Evolutionary conservation across 1,140 invertebrate genomes (phyloP).

Genomic region (Maniola jurtina): DNA sequence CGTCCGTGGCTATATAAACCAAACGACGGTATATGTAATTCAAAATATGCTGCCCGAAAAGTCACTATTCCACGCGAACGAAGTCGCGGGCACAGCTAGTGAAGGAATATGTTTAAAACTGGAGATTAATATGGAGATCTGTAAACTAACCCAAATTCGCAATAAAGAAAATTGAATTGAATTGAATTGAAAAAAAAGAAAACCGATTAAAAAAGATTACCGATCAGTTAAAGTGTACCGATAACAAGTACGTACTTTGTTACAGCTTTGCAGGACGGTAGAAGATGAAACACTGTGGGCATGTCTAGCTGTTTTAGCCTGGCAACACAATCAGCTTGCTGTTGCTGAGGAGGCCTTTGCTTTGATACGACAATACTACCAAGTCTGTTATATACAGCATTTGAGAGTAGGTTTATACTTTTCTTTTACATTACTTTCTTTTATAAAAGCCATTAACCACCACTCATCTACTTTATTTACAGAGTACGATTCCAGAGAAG

Average conservation of each 20-base stretch:
- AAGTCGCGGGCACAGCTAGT: no score
- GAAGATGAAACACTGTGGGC: constrained; percentile 93
- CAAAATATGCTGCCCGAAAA: no score
- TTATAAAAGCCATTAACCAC: neutral
- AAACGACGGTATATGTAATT: no score
- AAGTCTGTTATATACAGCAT: constrained; percentile 93
- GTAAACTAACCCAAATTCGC: no score
- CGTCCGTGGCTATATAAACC: no score
- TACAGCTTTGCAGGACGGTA: constrained; percentile 70
- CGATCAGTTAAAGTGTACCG: no score
- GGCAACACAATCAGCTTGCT: constrained; percentile 84
- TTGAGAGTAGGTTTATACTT: constrained; percentile 82
- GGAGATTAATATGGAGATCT: no score
- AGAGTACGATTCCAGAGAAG: constrained; percentile 58
- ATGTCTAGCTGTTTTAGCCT: constrained; percentile 91
- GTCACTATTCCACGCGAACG: no score
- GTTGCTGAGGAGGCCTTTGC: constrained; percentile 96
- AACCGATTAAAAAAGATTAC: no score
- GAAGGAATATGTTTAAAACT: no score
- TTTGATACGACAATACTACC: constrained; percentile 93
- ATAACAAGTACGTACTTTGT: neutral
- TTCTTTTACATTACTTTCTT: neutral
- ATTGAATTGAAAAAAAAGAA: no score
- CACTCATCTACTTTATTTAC: constrained; percentile 38
- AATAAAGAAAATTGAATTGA: no score